Evolutionary conservation across 2,888 invertebrate species (phyloP), one percentile per base, ranked within the genome.

Genomic region (Aphidoletes aphidimyza): DNA sequence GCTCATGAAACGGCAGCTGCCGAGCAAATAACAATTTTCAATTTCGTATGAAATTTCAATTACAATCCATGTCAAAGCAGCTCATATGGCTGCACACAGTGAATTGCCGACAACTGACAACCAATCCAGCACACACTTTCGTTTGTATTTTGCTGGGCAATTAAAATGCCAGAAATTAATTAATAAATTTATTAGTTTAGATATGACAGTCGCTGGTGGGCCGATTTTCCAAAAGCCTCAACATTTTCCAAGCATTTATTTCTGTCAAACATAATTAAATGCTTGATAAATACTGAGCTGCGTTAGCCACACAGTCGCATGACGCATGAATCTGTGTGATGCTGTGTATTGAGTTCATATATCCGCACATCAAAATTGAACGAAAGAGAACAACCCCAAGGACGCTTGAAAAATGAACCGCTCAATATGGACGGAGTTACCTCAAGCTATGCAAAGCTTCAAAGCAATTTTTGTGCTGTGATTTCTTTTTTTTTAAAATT

Each of bases 291-390:
- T n/a, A 14, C 54, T 22, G 14, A 14, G n/a, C n/a, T n/a, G n/a
- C n/a, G n/a, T n/a, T n/a, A n/a, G n/a, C n/a, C n/a, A n/a, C n/a
- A n/a, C n/a, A n/a, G n/a, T n/a, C 26, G 54, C 5, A 54, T 26
- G 6, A 5, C 54, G 54, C 14, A 14, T 30, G 30, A 69, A 1
- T 54, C 22, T 8, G 11, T 54, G n/a, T 3, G 22, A 5, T 47
- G 14, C n/a, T 5, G 14, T 30, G 1, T 34, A 42, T 17, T 14
- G 30, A 69, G 14, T 11, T n/a, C 69, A 69, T 69, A 69, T 69
- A 30, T 69, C 69, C 69, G 30, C 30, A 34, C 69, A 69, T 69
- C 69, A 69, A 69, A 26, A n/a, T n/a, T n/a, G n/a, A n/a, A n/a
- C n/a, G n/a, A n/a, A 30, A 47, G 47, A 69, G 26, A 30, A 19